Base-by-base conservation (phyloP, 1,140 invertebrate genomes). In the Mesaphorura yosii region DNA sequence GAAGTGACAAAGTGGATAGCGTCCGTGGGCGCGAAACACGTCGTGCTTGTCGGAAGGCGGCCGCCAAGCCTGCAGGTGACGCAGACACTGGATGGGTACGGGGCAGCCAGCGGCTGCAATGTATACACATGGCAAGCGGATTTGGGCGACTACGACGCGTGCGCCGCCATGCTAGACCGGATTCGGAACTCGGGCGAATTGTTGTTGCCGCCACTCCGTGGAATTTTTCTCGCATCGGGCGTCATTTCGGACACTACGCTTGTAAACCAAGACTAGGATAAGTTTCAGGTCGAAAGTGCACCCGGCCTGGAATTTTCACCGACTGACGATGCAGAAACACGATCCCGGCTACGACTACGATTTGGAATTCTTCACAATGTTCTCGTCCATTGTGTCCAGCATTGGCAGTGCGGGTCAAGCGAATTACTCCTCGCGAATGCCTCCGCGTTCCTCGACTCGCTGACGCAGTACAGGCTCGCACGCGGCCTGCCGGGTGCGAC, bases 221-320 rank as follows among this genome's bases (percentile, higher is more conserved):
- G 57, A 27, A 31, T 58, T 6, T 49, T 58, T 5, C 57, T 54
- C 22, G 25, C 29, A 10, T 47, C 57, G 15, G 51, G 51, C 3
- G 26, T 49, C 19, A 19, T 58, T 3, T 23, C 26, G 0, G 57
- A 58, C 23, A 51, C 22, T 14, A 19, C 47, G 10, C 31, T 58
- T 25, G 22, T 20, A 12, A 51, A 54, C 20, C 51, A 50, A 37
- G 40, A 39, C 1, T 58, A 48, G 51, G 51, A 54, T 27, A 14
- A 26, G 38, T 5, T 44, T 46, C 41, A 23, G 10, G 20, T 38
- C 54, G 15, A 56, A 56, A 46, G 48, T 51, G n/a, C 12, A 45
- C 3, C 48, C 40, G 14, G 47, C 54, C 22, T 56, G 48, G 48
- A 56, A 56, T 46, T 19, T 56, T 1, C 54, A 56, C 25, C 17